These are phyloP conservation scores for Apodemia hepburni DNA, from an alignment of 2,888 invertebrate species.

Conservation along the genomic window DNA sequence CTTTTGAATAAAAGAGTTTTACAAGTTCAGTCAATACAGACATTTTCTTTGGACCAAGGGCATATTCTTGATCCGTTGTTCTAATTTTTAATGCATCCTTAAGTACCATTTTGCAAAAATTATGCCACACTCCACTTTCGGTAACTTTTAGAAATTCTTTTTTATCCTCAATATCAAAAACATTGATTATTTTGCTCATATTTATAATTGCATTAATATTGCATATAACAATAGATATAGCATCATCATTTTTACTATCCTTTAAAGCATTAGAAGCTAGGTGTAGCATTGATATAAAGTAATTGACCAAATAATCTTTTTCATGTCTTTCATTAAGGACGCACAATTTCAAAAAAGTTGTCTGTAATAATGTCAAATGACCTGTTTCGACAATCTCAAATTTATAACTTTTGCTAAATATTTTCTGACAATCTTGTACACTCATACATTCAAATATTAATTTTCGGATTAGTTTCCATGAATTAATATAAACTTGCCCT, in stretches of 20 bases:
- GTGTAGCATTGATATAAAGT: slow-evolving; percentile 77
- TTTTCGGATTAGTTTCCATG: slow-evolving; percentile 78
- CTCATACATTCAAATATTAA: slow-evolving; percentile 82
- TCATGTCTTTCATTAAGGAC: slow-evolving; percentile 47
- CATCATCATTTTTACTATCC: slow-evolving; percentile 46
- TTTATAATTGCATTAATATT: slow-evolving; percentile 53
- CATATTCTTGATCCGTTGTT: slow-evolving; percentile 49
- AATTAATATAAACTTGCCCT: slow-evolving; percentile 82
- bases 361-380: slow-evolving; percentile 77
- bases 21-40: slow-evolving; percentile 78
- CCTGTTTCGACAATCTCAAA: slow-evolving; percentile 81
- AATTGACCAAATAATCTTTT: slow-evolving; percentile 69
- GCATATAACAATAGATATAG: slow-evolving; percentile 43
- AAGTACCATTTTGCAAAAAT: slow-evolving; percentile 82
- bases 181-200: slow-evolving; percentile 49
- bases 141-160: slow-evolving; percentile 59
- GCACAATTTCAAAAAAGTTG: slow-evolving; percentile 75
- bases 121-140: slow-evolving; percentile 76
- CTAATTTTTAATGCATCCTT: slow-evolving; percentile 82
- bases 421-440: slow-evolving; percentile 73
- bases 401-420: slow-evolving; percentile 81
- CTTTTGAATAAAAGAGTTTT: no score
- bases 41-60: slow-evolving; percentile 70
- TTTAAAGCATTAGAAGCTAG: slow-evolving; percentile 71
- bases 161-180: slow-evolving; percentile 40